Base-by-base conservation (phyloP, 2,113 vertebrate species). In the Prionailurus bengalensis region DNA sequence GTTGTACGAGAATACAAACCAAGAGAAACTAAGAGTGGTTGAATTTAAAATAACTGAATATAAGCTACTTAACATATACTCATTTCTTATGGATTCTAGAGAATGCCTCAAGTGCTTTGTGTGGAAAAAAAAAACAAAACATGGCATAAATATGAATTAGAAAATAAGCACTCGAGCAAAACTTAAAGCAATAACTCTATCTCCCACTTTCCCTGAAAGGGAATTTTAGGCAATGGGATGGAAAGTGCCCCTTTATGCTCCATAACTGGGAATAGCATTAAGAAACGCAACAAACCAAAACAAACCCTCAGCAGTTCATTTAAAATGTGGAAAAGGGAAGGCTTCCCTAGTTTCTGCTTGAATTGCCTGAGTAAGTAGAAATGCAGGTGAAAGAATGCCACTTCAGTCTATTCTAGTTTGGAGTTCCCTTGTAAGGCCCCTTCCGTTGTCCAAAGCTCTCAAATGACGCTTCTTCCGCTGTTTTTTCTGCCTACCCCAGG, bases 371-470 rank as follows among this genome's bases (percentile, higher is more conserved):
- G 12, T 45, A 14, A 65, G 51, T 45, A 29, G n/a, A 88, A 73
- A 89, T 17, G 29, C 11, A 0, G 42, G 17, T 25, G 36, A 63
- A 88, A 55, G 7, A 23, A 86, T 31, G 79, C 19, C 21, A 66
- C 9, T 66, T 17, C 7, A 0, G 13, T 53, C 53, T 79, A 27
- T 39, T 83, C 7, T 0, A 21, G 13, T 25, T 14, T 98, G 96
- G 97, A 93, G 89, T 78, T 78, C 70, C 94, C 93, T 91, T 63
- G 88, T 89, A 97, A 96, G 97, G 97, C 98, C 97, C 97, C 96
- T 84, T 98, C 23, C 15, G 2, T 16, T 87, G 16, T 36, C 36
- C 33, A 5, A 80, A 65, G 70, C 7, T 93, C 94, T 96, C 85
- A 78, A 31, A 66, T 1, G 1, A 0, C 23, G 58, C 0, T 36